A percentile compares a stretch with the other conserved stretches of the same genome.
Evolutionary conservation across 1,140 invertebrate genomes (phyloP).

Genomic region (Dreissena rostriformis): DNA sequence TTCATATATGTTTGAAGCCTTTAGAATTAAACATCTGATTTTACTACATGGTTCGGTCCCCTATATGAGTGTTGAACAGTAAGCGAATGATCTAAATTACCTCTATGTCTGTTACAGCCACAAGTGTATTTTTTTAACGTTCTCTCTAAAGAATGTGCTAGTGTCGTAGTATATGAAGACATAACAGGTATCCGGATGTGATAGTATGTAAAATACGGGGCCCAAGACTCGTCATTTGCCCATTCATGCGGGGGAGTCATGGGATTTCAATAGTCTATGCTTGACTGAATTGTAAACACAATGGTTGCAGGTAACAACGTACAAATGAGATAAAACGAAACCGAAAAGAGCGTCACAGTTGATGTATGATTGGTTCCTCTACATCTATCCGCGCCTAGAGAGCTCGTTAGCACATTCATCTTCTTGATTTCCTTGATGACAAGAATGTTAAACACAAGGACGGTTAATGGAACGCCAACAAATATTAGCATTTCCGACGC

Average conservation of each 20-base stretch:
- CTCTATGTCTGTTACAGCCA: too few relatives aligned
- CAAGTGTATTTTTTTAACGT: conserved; percentile 46
- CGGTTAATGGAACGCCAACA: conserved; percentile 68
- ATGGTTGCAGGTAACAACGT: conserved; percentile 73
- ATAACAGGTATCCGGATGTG: conserved; percentile 70
- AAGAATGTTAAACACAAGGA: conserved; percentile 71
- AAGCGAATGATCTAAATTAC: too few relatives aligned
- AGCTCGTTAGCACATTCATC: conserved; percentile 61
- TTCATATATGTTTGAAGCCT: too few relatives aligned
- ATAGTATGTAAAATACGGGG: conserved; percentile 68
- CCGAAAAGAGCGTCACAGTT: conserved; percentile 72
- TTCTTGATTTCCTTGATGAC: conserved; percentile 70
- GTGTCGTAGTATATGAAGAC: conserved; percentile 75
- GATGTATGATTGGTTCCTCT: conserved; percentile 65
- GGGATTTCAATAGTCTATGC: conserved; percentile 51
- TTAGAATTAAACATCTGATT: too few relatives aligned
- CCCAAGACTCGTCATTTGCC: conserved; percentile 64
- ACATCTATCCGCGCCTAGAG: conserved; percentile 50
- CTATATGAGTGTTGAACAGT: too few relatives aligned
- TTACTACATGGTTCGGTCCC: too few relatives aligned
- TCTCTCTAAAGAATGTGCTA: conserved; percentile 72
- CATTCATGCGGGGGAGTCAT: conserved; percentile 57
- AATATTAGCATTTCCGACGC: conserved; percentile 69
- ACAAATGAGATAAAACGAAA: conserved; percentile 75
- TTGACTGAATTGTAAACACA: conserved; percentile 61